These are phyloP conservation scores for Elgaria multicarinata DNA, from an alignment of 2,113 vertebrate species.

Conservation along the genomic window DNA sequence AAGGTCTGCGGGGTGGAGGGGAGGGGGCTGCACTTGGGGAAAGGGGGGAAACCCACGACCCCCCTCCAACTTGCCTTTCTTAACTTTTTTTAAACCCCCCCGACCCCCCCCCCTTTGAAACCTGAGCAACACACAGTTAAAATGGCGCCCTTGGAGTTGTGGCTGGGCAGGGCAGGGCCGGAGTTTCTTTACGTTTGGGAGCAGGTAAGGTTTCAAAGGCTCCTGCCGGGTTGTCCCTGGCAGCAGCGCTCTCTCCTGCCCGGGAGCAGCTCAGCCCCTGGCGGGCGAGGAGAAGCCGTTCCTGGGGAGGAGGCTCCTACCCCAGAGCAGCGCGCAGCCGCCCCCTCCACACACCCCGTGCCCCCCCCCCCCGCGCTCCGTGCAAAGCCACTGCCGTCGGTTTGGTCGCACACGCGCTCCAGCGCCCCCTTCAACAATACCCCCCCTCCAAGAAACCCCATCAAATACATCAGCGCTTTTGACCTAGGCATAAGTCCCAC, in stretches of 20 bases:
- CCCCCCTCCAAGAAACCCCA: too few relatives aligned
- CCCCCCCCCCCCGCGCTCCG: background rate
- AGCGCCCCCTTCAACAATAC: too few relatives aligned
- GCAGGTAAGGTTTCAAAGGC: background rate
- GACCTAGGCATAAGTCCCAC: background rate
- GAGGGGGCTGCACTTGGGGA: background rate
- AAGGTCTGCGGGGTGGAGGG: background rate
- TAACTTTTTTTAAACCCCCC: background rate
- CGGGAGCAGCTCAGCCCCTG: background rate
- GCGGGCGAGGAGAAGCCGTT: background rate
- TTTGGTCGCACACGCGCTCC: background rate
- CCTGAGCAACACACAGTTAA: constrained; percentile 36
- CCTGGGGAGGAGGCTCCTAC: background rate
- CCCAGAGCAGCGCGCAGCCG: background rate
- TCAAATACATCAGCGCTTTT: too few relatives aligned
- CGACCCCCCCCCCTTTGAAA: background rate
- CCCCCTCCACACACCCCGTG: background rate
- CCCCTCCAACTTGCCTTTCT: background rate
- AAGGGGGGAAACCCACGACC: background rate
- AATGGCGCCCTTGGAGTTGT: constrained; percentile 64
- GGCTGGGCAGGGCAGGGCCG: constrained; percentile 19
- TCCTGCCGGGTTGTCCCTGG: background rate
- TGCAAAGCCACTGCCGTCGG: background rate
- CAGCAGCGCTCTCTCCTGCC: background rate
- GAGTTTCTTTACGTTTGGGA: background rate